phyloP scores from a whole-genome alignment of 2,797 vertebrate genomes.

The Babyrousa celebensis region DNA sequence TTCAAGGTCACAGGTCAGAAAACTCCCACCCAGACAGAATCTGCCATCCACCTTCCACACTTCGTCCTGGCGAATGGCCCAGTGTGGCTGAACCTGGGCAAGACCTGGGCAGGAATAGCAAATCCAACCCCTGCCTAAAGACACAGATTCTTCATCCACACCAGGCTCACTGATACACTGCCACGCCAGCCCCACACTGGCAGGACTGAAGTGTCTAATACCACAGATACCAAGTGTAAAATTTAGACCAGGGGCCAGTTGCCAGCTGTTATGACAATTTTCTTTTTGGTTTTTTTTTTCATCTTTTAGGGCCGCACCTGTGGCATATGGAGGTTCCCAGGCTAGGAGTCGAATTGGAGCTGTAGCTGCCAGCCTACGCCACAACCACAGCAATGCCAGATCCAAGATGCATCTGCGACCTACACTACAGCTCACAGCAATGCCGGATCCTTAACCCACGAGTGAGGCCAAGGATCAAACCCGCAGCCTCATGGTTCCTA shows the following conservation, averaged over 20 bases:
- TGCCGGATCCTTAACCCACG: no score
- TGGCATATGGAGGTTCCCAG: no score
- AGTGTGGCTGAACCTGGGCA: not conserved
- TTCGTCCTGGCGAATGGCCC: not conserved
- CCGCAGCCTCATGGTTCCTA: no score
- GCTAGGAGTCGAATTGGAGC: no score
- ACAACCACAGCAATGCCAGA: no score
- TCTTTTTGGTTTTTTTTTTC: not conserved
- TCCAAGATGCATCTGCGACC: no score
- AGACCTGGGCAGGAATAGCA: not conserved
- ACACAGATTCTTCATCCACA: not conserved
- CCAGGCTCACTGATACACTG: accelerated
- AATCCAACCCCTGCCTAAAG: not conserved
- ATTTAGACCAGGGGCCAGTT: not conserved
- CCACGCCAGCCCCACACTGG: not conserved
- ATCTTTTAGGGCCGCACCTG: no score
- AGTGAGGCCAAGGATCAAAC: no score
- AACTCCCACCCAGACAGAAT: not conserved
- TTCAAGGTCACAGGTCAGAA: not conserved
- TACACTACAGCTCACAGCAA: no score
- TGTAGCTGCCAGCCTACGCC: no score
- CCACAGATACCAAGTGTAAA: not conserved
- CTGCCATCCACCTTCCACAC: not conserved
- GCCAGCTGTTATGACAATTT: not conserved
- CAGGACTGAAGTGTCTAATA: not conserved